Base-by-base conservation (phyloP, 2,113 vertebrate species). In the Oncorhynchus gorbuscha region DNA sequence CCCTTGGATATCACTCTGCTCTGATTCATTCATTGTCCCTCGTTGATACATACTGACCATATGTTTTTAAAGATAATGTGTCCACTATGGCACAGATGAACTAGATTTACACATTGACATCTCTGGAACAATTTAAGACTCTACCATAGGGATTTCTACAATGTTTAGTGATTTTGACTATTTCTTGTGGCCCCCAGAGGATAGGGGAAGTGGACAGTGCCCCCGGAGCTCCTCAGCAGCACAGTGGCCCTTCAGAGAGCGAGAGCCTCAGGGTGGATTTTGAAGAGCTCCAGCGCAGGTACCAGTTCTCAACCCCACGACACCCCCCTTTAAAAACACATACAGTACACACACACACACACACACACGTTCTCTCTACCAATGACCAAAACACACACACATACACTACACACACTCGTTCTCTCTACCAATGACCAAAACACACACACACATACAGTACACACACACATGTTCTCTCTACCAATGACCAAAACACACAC, bases 141-240 rank as follows among this genome's bases (percentile, higher is more conserved):
- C 3, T 1, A 58, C 13, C 20, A 20, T 58, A 18, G 13, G 7
- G 55, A 58, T 58, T 58, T 58, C 16, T 5, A 14, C 55, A 8
- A 58, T 20, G 55, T 58, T 58, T 20, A 45, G 39, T 11, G 39
- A 45, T 20, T 58, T 18, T 18, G 18, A 20, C 55, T 58, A 4
- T 58, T 58, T 14, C 55, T 58, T 67, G 65, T 24, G 28, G 71
- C 16, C 84, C 13, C 16, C 85, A 98, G 97, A 93, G 87, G 30
- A 28, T 90, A 2, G 90, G 88, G 64, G 89, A 89, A 5, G 82
- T 86, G 69, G 94, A 96, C 39, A 93, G 94, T 26, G 95, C 96
- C 79, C 97, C 96, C 0, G 97, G 96, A 70, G 97, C 93, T 5
- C 96, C 96, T 3, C 96, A 96, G 80, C 95, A 96, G 77, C 94